Evolutionary conservation across 1,140 invertebrate species (phyloP), one percentile per base, ranked within the genome.

Genomic region (Anthonomus grandis): DNA sequence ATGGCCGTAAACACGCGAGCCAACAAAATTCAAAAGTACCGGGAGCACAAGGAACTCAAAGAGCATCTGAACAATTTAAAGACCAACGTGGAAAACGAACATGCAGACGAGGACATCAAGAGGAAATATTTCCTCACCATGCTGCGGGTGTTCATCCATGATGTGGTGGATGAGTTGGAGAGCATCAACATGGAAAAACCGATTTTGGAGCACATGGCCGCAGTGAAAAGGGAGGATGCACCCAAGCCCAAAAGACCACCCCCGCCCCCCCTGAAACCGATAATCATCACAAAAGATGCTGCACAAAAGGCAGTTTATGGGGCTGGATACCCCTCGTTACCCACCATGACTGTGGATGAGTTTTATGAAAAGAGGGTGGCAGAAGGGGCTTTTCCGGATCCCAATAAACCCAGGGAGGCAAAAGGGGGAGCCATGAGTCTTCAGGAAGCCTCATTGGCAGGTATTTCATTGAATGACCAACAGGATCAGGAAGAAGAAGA

Each of bases 231-330:
- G 36, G 66, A 62, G 50, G 62, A 73, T 34, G 71, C 64, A n/a
- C 70, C 70, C 24, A 69, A 74, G 1, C 73, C 70, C 42, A 73
- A 68, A 17, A 74, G 72, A 68, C 69, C 70, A 3, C 69, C 74
- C 12, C 59, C 74, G 38, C 58, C 70, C 15, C 83, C 86, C 4
- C 69, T 94, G n/a, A 85, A 87, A 71, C 92, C 95, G 0, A 90
- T 98, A 56, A 95, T 98, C 44, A 93, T 98, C 22, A 96, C 95
- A 0, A 85, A 86, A 65, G 87, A 95, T 76, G 84, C 83, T 27
- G 57, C 90, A 0, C 94, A 98, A 75, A 98, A 97, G 75, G 82
- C 92, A 58, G 90, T 98, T 2, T 97, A 86, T 78, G 97, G 97
- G 5, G 76, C 86, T 31, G 97, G 96, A 0, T 99, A 98, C 81